These are phyloP conservation scores for Mamestra configurata DNA, from an alignment of 1,140 invertebrate genomes.

Conservation along the genomic window DNA sequence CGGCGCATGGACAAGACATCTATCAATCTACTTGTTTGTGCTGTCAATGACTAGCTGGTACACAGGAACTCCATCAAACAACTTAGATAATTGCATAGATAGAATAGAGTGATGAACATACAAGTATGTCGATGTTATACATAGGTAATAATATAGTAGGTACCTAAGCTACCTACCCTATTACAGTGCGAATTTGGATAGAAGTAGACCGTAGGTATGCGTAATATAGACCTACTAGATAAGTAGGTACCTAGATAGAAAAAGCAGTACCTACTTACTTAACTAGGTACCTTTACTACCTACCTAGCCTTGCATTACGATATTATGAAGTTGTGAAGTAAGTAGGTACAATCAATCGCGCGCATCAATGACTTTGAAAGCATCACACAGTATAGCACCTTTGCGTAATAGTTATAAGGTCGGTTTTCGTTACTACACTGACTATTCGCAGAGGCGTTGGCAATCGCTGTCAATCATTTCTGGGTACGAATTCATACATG, in stretches of 20 bases:
- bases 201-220: background rate
- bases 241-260: background rate
- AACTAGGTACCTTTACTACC: too few relatives aligned
- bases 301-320: too few relatives aligned
- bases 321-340: too few relatives aligned
- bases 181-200: background rate
- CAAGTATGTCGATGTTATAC: too few relatives aligned
- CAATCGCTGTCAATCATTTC: conserved; percentile 24
- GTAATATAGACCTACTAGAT: background rate
- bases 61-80: background rate
- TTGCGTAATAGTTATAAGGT: too few relatives aligned
- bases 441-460: background rate
- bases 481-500: background rate
- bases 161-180: too few relatives aligned
- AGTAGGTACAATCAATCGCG: too few relatives aligned
- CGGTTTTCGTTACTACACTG: background rate
- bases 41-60: background rate
- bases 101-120: background rate
- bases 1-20: too few relatives aligned
- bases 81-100: background rate
- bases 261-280: too few relatives aligned
- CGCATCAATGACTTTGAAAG: too few relatives aligned
- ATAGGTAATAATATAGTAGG: too few relatives aligned
- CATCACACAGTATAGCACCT: too few relatives aligned
- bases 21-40: background rate